A percentile compares a stretch with the other conserved stretches of the same genome.
Evolutionary conservation across 2,888 invertebrate genomes (phyloP).

Genomic region (Pristionchus exspectatus): DNA sequence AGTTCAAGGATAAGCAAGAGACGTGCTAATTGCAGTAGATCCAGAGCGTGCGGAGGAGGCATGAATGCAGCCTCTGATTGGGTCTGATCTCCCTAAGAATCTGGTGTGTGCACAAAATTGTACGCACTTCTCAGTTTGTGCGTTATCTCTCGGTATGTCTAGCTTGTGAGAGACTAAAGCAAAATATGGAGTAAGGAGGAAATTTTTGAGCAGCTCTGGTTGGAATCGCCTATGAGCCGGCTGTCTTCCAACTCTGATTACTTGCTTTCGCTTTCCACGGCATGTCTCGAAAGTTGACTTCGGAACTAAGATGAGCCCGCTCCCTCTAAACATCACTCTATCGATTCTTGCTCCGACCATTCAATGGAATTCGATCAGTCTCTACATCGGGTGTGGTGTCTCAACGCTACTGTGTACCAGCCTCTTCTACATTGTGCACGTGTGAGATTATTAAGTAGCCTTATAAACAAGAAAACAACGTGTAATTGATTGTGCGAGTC

Average conservation of each 20-base stretch:
- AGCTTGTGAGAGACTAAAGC: not conserved
- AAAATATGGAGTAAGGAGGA: not conserved
- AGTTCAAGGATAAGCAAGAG: not conserved
- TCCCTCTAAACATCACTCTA: conserved; percentile 2
- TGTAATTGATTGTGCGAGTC: too few relatives aligned
- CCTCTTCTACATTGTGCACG: conserved; percentile 27
- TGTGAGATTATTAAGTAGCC: not conserved
- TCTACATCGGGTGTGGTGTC: not conserved
- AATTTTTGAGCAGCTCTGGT: too few relatives aligned
- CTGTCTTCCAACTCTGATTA: too few relatives aligned
- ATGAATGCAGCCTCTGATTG: not conserved
- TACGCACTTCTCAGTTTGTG: not conserved
- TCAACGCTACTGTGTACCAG: not conserved
- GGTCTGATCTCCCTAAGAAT: not conserved
- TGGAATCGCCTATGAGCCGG: too few relatives aligned
- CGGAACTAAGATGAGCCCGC: not conserved
- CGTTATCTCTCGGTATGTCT: not conserved
- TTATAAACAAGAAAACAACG: too few relatives aligned
- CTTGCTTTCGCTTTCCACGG: too few relatives aligned
- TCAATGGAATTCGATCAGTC: conserved; percentile 16
- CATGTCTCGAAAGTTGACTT: too few relatives aligned
- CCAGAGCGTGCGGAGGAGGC: not conserved
- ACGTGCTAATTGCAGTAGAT: not conserved
- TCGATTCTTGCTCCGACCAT: not conserved
- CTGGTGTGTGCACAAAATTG: too few relatives aligned